A percentile compares a stretch with the other conserved stretches of the same genome.
Evolutionary conservation across 2,888 invertebrate species (phyloP).

Genomic region (Epinotia bilunana): DNA sequence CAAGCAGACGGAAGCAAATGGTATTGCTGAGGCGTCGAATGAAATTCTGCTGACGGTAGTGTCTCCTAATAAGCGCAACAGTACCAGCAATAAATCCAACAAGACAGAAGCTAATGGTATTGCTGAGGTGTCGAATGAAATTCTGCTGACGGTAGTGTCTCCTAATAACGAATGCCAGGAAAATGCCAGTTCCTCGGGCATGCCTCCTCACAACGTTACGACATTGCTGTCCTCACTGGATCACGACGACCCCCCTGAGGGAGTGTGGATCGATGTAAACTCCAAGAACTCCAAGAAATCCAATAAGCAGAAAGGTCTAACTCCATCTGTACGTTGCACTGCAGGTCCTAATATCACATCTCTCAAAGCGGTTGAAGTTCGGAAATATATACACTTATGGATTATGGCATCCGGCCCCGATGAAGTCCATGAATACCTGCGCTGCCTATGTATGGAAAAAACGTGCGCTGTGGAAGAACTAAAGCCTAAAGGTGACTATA

Average conservation of each 20-base stretch:
- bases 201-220: too few relatives aligned
- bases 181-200: too few relatives aligned
- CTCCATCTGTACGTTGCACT: conserved; percentile 28
- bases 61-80: too few relatives aligned
- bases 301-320: background rate
- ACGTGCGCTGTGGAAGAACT: conserved; percentile 48
- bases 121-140: too few relatives aligned
- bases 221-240: too few relatives aligned
- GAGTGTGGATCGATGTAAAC: background rate
- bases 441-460: conserved; percentile 35
- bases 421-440: conserved; percentile 34
- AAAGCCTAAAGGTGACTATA: conserved; percentile 47
- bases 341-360: conserved; percentile 40
- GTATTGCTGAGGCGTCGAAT: too few relatives aligned
- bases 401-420: conserved; percentile 48
- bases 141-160: too few relatives aligned
- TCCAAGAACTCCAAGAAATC: background rate
- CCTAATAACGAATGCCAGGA: too few relatives aligned
- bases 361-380: conserved; percentile 47
- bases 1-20: too few relatives aligned
- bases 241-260: background rate
- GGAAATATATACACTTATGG: conserved; percentile 48
- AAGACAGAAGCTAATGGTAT: too few relatives aligned
- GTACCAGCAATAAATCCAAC: too few relatives aligned
- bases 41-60: too few relatives aligned